These are phyloP conservation scores for Neoaliturus tenellus DNA, from an alignment of 2,888 invertebrate genomes.

Conservation along the genomic window DNA sequence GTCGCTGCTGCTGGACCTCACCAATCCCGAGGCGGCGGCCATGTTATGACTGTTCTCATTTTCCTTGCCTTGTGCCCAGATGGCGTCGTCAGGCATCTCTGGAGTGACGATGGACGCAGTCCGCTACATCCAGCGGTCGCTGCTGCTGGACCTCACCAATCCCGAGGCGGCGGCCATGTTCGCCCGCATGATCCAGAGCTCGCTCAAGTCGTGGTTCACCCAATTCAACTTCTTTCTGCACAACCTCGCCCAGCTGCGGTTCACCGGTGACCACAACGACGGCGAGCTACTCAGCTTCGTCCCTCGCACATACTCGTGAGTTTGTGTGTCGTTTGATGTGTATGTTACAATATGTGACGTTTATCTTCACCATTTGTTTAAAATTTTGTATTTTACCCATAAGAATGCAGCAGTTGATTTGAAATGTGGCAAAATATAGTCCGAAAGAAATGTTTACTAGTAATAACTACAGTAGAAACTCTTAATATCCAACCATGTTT, in stretches of 20 bases:
- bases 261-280: constrained; percentile 88
- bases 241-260: constrained; percentile 95
- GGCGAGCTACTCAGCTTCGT: constrained; percentile 94
- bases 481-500: too few relatives aligned
- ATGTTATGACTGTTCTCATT: too few relatives aligned
- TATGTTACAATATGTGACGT: too few relatives aligned
- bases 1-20: constrained; percentile 90
- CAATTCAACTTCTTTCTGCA: constrained; percentile 99
- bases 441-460: too few relatives aligned
- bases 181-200: constrained; percentile 96
- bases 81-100: constrained; percentile 93
- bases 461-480: too few relatives aligned
- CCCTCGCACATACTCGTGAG: constrained; percentile 94
- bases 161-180: constrained; percentile 98
- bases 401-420: too few relatives aligned
- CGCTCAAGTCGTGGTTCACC: constrained; percentile 94
- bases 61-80: constrained; percentile 78
- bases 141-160: constrained; percentile 92
- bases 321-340: too few relatives aligned
- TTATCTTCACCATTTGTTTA: too few relatives aligned
- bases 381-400: too few relatives aligned
- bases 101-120: constrained; percentile 96
- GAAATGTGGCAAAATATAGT: too few relatives aligned
- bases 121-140: constrained; percentile 91
- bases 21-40: constrained; percentile 97